Evolutionary conservation across 2,888 invertebrate genomes (phyloP).

Genomic region (Sinhomidia bicolor): DNA sequence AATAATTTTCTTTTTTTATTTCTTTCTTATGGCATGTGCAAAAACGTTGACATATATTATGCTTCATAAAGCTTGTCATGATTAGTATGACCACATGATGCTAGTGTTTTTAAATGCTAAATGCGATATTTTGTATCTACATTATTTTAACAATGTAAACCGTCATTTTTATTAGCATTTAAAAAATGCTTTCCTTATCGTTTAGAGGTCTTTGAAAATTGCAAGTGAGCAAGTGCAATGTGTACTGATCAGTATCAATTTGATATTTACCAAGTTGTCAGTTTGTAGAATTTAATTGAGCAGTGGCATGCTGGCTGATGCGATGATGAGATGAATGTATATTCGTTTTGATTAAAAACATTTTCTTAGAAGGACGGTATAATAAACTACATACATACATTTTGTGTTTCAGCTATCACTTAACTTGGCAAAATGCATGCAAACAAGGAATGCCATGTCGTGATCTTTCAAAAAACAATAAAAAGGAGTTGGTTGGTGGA

Average conservation of each 20-base stretch:
- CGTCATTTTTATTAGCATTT: background rate
- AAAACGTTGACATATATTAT: conserved; percentile 12
- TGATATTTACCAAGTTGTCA: background rate
- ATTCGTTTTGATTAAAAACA: background rate
- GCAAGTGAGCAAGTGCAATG: conserved; percentile 44
- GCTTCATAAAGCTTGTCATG: background rate
- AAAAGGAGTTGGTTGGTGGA: background rate
- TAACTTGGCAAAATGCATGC: no score
- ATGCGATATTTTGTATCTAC: conserved; percentile 19
- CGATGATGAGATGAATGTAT: background rate
- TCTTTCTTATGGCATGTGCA: background rate
- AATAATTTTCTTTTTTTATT: conserved; percentile 3
- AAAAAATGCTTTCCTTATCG: conserved; percentile 38
- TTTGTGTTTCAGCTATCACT: background rate
- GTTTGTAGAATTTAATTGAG: conserved; percentile 14
- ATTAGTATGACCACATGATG: background rate
- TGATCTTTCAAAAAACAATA: conserved; percentile 33
- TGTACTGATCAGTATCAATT: background rate
- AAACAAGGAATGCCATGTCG: background rate
- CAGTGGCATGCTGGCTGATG: background rate
- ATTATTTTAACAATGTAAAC: conserved; percentile 20
- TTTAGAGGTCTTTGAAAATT: conserved; percentile 40
- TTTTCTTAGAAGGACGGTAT: conserved; percentile 29
- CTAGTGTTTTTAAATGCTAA: conserved; percentile 14
- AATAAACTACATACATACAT: background rate